Percentiles rank a stretch among this genome's conserved stretches.
phyloP scores from a whole-genome alignment of 2,888 invertebrate genomes.

The Bombylius discolor region DNA sequence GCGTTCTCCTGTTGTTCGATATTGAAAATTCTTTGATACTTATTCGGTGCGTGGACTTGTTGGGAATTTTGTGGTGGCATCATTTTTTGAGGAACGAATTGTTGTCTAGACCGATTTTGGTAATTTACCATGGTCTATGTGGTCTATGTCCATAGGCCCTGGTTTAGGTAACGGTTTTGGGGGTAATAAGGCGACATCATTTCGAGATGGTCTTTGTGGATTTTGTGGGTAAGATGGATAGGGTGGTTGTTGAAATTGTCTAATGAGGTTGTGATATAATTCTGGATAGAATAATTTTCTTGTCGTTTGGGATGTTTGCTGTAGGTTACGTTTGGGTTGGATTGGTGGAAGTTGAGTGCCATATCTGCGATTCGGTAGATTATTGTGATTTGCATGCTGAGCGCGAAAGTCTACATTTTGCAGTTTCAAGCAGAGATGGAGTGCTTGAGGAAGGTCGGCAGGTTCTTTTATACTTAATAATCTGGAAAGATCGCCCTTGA shows the following conservation, averaged over 20 bases:
- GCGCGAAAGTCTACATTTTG: background rate
- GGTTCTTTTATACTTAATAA: background rate
- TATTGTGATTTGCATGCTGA: background rate
- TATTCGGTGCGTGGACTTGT: background rate
- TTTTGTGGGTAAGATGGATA: background rate
- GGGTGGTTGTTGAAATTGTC: background rate
- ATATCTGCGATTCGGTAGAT: background rate
- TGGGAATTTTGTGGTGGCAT: background rate
- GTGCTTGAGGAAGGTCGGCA: background rate
- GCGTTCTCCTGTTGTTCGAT: background rate
- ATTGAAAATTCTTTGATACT: background rate
- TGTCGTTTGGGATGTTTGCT: background rate
- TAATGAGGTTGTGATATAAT: background rate
- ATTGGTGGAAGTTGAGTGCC: background rate
- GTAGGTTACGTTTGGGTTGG: background rate
- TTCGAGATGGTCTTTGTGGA: background rate
- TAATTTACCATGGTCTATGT: slow-evolving; percentile 6
- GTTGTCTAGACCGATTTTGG: slow-evolving; percentile 3
- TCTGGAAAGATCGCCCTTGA: background rate
- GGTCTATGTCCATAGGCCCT: slow-evolving; percentile 12
- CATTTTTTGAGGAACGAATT: background rate
- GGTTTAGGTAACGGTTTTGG: slow-evolving; percentile 9
- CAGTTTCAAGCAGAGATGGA: background rate
- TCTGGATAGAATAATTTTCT: background rate
- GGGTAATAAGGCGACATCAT: background rate